Percentiles rank a stretch among this genome's conserved stretches.
Evolutionary conservation across 2,797 vertebrate genomes (phyloP).

Genomic region (Gymnocypris eckloni): DNA sequence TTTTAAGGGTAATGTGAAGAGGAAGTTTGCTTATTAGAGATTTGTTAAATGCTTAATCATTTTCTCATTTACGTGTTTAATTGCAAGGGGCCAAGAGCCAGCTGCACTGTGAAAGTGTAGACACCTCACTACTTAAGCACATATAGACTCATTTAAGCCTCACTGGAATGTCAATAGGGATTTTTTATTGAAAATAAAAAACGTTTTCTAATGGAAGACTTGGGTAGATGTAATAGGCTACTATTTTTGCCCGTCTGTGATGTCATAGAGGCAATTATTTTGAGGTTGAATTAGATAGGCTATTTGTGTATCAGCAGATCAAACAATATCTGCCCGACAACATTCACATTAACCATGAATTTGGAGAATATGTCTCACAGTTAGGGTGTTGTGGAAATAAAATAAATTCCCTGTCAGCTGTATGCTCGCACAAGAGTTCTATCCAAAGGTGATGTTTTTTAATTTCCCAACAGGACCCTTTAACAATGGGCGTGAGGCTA

Average conservation of each 20-base stretch:
- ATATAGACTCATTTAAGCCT: constrained; percentile 54
- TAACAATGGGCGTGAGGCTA: constrained; percentile 26
- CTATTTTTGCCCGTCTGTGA: constrained; percentile 53
- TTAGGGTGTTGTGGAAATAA: constrained; percentile 24
- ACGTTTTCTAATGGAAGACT: constrained; percentile 30
- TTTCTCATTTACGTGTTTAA: constrained; percentile 3
- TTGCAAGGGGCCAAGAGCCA: constrained; percentile 39
- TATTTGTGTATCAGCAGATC: constrained; percentile 52
- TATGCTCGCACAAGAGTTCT: constrained; percentile 9
- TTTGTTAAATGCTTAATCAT: constrained; percentile 8
- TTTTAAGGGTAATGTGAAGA: background rate
- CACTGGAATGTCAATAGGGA: constrained; percentile 42
- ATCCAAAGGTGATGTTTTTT: constrained; percentile 35
- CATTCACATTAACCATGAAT: constrained; percentile 26
- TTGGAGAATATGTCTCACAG: constrained; percentile 19
- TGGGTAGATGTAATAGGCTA: constrained; percentile 44
- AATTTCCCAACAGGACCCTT: constrained; percentile 46
- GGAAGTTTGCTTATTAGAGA: background rate
- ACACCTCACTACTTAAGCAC: constrained; percentile 35
- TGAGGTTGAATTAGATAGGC: constrained; percentile 45
- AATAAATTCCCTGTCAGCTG: background rate
- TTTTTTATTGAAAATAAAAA: constrained; percentile 40
- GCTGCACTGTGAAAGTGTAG: constrained; percentile 40
- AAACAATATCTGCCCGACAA: constrained; percentile 46
- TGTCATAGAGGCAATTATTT: constrained; percentile 50